phyloP scores from a whole-genome alignment of 1,140 invertebrate species.

The Holcopasites calliopsidis region DNA sequence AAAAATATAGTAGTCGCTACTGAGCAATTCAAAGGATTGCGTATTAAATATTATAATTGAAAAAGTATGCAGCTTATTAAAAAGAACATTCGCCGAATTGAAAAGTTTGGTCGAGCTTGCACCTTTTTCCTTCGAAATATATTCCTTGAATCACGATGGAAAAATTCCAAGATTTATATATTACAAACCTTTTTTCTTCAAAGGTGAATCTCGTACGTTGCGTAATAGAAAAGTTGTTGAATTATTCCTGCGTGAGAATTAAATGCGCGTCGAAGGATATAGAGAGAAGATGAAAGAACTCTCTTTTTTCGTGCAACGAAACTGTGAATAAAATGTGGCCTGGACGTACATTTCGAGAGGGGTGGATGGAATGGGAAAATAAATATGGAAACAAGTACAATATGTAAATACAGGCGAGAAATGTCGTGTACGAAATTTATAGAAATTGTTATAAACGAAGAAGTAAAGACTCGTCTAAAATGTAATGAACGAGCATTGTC shows the following conservation, averaged over 20 bases:
- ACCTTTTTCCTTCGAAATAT: no score
- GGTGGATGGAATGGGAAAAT: background rate
- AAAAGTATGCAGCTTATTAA: no score
- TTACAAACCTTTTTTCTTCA: no score
- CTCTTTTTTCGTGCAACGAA: background rate
- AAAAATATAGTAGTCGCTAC: no score
- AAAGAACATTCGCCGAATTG: no score
- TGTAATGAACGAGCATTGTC: background rate
- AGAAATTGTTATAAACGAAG: background rate
- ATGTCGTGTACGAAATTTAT: conserved; percentile 1
- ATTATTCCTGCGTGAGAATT: background rate
- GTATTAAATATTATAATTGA: no score
- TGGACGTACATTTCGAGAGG: background rate
- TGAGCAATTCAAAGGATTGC: no score
- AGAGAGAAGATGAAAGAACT: background rate
- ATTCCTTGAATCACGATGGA: no score
- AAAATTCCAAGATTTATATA: no score
- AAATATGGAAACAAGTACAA: background rate
- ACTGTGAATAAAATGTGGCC: conserved; percentile 22
- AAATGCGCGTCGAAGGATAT: background rate
- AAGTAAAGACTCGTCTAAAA: background rate
- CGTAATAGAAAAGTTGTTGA: no score
- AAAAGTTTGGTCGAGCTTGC: no score
- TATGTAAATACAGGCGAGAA: background rate
- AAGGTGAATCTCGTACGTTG: no score